Evolutionary conservation across 1,140 invertebrate species (phyloP).

Genomic region (Drusus annulatus): DNA sequence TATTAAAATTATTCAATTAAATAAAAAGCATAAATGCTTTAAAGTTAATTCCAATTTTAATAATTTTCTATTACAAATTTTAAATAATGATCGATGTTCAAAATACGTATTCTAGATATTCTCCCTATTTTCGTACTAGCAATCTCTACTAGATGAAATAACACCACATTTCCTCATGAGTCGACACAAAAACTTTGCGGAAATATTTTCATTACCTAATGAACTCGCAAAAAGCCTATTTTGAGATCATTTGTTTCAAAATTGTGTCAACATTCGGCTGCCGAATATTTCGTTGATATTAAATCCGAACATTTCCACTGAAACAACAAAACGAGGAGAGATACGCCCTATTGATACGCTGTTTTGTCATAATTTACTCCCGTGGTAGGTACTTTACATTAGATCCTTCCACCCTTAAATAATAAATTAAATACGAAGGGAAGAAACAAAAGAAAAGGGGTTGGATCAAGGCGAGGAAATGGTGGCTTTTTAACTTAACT

Average conservation of each 20-base stretch:
- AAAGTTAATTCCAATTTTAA: no score
- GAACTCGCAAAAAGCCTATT: constrained; percentile 43
- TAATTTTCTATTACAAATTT: no score
- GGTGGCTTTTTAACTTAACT: constrained; percentile 58
- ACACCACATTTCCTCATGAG: no score
- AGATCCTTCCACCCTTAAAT: constrained; percentile 50
- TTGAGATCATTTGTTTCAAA: constrained; percentile 25
- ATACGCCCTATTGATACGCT: constrained; percentile 53
- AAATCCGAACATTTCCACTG: constrained; percentile 45
- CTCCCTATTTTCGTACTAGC: no score
- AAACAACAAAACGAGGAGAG: constrained; percentile 53
- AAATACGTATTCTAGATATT: no score
- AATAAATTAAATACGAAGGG: constrained; percentile 56
- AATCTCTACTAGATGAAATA: no score
- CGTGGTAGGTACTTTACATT: background rate
- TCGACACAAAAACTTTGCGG: constrained; percentile 9
- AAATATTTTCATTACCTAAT: constrained; percentile 39
- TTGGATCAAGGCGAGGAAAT: constrained; percentile 55
- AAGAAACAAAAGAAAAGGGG: constrained; percentile 59
- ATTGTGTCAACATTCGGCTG: constrained; percentile 49
- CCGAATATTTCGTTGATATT: constrained; percentile 9
- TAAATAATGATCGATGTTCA: no score
- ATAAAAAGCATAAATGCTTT: no score
- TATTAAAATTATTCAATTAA: no score
- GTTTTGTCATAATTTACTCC: constrained; percentile 42